Base-by-base conservation (phyloP, 2,888 invertebrate species). In the Cheilosia variabilis region DNA sequence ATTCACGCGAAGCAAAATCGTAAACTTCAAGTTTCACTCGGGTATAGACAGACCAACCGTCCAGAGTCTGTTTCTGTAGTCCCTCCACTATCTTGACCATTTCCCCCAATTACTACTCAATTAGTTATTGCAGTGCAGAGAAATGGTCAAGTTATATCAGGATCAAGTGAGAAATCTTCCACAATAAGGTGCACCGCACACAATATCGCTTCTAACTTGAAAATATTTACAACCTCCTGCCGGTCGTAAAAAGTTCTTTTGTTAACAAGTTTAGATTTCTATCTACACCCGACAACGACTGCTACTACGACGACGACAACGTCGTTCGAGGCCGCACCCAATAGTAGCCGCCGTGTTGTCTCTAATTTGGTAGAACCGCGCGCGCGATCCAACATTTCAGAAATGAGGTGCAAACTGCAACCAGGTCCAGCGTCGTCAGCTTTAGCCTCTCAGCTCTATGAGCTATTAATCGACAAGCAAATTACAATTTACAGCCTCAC, bases 211-310 rank as follows among this genome's bases (percentile, higher is more conserved):
- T 82, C 65, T 69, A 66, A 62, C 63, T 60, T 6, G 22, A 52
- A 52, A 9, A 65, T 73, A 63, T 77, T 82, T 65, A 82, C 71
- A 82, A 24, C 82, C 71, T 82, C 71, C 58, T 6, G 57, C 50
- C 22, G 68, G 24, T 15, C 73, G 53, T 58, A 82, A 72, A 66
- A 78, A 52, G 66, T 72, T 83, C 72, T 78, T 77, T 83, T 72
- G 86, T 86, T 86, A 86, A 86, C 86, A 86, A 81, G 80, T 86
- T 68, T 58, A 71, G 81, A 86, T 86, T 72, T 77, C 57, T 81
- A 81, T 86, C 80, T 60, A 37, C 37, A 37, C 13, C 37, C 37
- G 37, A 13, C 37, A 37, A 37, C 37, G 1, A 37, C 37, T 10
- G 3, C 37, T 2, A 13, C 10, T 10, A 37, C 37, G 37, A 37